phyloP scores from a whole-genome alignment of 53 echinoderm and acorn worm genomes.

The Hippasteria phrygiana region DNA sequence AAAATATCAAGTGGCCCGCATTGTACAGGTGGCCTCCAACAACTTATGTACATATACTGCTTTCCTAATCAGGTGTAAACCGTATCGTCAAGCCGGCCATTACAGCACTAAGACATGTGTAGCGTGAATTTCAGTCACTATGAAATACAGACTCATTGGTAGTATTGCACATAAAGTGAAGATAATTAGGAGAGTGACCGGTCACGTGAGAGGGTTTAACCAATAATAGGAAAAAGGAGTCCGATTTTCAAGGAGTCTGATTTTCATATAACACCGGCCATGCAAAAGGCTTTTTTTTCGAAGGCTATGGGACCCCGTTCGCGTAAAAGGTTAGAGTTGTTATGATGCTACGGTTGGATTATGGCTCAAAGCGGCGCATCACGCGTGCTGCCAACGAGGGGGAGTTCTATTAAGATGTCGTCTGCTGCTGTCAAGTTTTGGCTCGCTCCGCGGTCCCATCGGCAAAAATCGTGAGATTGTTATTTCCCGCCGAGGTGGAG shows the following conservation, averaged over 20 bases:
- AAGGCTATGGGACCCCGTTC: not conserved
- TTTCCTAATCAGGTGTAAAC: no score
- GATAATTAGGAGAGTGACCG: no score
- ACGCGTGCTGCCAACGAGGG: slow-evolving; percentile 50
- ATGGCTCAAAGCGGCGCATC: slow-evolving; percentile 46
- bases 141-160: no score
- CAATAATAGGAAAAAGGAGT: no score
- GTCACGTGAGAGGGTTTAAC: no score
- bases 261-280: not conserved
- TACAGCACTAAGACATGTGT: no score
- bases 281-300: not conserved
- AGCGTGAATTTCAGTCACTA: no score
- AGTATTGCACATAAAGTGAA: no score
- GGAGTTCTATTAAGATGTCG: slow-evolving; percentile 32
- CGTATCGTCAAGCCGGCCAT: no score
- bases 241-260: not conserved
- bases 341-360: slow-evolving; percentile 43
- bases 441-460: slow-evolving; percentile 7
- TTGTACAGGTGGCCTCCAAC: no score
- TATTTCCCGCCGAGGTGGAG: slow-evolving; percentile 43
- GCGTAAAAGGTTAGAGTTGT: slow-evolving; percentile 33
- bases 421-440: slow-evolving; percentile 8
- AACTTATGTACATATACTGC: no score
- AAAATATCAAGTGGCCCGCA: no score
- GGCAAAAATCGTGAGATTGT: slow-evolving; percentile 61